Conservation (phyloP, 2,113 vertebrate genomes). For the Arvicanthis niloticus region DNA sequence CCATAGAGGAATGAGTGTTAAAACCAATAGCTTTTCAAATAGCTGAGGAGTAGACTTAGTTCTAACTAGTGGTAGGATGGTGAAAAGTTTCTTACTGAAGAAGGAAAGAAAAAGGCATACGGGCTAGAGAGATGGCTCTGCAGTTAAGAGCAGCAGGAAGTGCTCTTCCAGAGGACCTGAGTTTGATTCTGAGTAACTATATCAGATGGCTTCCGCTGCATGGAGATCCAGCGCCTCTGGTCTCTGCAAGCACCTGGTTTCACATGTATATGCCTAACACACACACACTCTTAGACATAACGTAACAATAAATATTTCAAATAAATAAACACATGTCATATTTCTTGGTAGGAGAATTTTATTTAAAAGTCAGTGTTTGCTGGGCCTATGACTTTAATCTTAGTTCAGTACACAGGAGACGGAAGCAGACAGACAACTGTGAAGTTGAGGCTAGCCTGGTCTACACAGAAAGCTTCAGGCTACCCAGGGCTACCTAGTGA, state of each 20-base stretch:
- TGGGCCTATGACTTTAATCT: not conserved
- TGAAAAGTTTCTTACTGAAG: not conserved
- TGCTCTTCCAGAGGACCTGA: not conserved
- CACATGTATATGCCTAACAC: not conserved
- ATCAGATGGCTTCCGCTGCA: not conserved
- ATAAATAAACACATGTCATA: not conserved
- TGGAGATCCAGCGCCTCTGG: too few species aligned
- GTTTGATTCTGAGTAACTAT: not conserved
- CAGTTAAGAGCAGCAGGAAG: not conserved
- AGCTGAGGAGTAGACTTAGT: not conserved
- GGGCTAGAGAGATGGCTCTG: not conserved
- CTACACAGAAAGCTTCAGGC: not conserved
- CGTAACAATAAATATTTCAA: not conserved
- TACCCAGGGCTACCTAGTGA: not conserved
- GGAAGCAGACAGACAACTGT: not conserved
- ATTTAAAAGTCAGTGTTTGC: not conserved
- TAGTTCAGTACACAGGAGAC: not conserved
- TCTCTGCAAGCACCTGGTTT: not conserved
- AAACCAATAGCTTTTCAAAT: slow-evolving; percentile 38
- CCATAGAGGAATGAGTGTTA: not conserved
- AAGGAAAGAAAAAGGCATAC: not conserved
- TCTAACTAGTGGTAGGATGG: not conserved
- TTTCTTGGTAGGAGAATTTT: not conserved
- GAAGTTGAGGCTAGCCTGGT: not conserved
- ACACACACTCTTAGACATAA: not conserved